These are phyloP conservation scores for Hemichromis elongatus DNA, from an alignment of 2,113 vertebrate genomes.

Conservation along the genomic window DNA sequence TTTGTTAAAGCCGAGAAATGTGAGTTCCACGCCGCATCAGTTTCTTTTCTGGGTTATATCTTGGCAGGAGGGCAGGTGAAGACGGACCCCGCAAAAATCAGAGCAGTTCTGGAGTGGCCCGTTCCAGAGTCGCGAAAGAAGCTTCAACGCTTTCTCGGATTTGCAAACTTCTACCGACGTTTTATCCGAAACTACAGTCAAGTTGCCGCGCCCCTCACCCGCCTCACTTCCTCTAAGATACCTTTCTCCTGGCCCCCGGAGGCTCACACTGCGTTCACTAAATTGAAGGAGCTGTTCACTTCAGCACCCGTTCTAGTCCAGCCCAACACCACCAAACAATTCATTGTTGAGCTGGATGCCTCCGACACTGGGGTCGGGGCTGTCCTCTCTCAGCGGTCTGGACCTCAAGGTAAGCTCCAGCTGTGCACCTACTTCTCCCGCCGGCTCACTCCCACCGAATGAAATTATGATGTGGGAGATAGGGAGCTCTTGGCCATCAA, in stretches of 20 bases:
- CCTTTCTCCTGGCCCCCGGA: neutral
- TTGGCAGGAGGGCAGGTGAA: neutral
- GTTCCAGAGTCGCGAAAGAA: rapidly evolving
- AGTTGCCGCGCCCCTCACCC: rapidly evolving
- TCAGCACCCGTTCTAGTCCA: rapidly evolving
- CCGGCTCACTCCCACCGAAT: too few species aligned
- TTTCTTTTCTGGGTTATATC: neutral
- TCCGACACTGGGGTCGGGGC: too few species aligned
- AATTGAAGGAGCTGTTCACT: neutral
- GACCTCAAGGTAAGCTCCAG: too few species aligned
- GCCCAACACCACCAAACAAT: neutral
- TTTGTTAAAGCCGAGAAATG: neutral
- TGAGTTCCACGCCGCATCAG: neutral
- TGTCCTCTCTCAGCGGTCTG: too few species aligned
- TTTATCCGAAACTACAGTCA: neutral
- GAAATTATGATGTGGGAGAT: too few species aligned
- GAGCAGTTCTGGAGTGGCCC: neutral
- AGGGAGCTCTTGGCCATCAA: too few species aligned
- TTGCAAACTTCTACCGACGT: neutral
- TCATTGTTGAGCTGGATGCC: too few species aligned
- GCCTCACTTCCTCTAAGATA: neutral
- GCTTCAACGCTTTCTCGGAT: neutral
- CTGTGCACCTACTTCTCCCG: too few species aligned
- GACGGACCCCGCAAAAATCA: neutral
- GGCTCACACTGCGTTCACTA: neutral